A percentile compares a stretch with the other conserved stretches of the same genome.
These are phyloP conservation scores for Planococcus citri DNA, from an alignment of 1,140 invertebrate genomes.

Conservation along the genomic window DNA sequence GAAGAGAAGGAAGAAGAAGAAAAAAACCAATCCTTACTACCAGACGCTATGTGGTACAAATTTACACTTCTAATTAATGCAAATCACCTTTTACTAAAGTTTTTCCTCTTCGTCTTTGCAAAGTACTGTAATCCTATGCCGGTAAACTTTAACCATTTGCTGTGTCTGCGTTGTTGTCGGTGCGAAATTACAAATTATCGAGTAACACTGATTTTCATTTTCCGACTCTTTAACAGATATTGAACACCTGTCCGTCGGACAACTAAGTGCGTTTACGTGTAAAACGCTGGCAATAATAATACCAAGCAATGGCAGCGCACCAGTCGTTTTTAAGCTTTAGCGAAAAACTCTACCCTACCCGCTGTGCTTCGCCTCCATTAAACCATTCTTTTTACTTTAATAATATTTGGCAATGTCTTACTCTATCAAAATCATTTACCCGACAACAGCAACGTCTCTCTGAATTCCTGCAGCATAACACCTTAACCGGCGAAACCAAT, in stretches of 20 bases:
- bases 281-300: constrained; percentile 3
- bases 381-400: not conserved
- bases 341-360: not conserved
- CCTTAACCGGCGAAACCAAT: not conserved
- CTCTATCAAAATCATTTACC: not conserved
- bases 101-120: no score
- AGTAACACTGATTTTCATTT: not conserved
- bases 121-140: no score
- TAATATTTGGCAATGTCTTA: constrained; percentile 7
- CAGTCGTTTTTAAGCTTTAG: not conserved
- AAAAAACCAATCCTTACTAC: no score
- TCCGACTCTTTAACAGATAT: not conserved
- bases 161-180: no score
- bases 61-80: no score
- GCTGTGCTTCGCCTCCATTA: not conserved
- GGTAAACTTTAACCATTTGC: no score
- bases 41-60: no score
- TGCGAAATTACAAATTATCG: no score
- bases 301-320: not conserved
- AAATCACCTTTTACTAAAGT: no score
- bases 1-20: no score
- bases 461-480: not conserved
- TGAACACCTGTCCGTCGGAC: constrained; percentile 1
- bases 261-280: constrained; percentile 6
- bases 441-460: not conserved